Evolutionary conservation across 1,140 invertebrate genomes (phyloP).

Genomic region (Andricus grossulariae): DNA sequence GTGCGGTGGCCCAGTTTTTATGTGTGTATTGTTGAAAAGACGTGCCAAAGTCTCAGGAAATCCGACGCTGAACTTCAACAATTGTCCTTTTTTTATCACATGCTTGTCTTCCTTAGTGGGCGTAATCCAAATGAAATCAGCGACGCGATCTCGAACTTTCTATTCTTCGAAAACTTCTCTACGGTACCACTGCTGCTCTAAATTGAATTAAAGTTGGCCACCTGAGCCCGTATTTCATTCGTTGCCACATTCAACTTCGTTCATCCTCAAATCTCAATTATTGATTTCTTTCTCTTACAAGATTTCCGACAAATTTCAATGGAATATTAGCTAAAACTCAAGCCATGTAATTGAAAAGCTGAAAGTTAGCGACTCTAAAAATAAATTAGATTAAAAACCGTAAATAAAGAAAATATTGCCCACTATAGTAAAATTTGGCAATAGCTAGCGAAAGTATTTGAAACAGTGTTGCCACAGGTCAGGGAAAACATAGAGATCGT

Average conservation of each 20-base stretch:
- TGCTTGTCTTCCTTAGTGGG: neutral
- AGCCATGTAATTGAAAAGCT: no score
- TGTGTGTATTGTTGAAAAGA: conserved; percentile 8
- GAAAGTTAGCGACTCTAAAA: no score
- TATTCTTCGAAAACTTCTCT: conserved; percentile 21
- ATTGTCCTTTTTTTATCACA: conserved; percentile 15
- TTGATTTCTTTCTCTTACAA: neutral
- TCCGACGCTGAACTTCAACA: conserved; percentile 19
- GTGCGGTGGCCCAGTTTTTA: conserved; percentile 11
- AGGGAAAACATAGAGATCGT: no score
- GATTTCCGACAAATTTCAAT: no score
- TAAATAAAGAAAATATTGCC: no score
- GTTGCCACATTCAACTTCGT: conserved; percentile 29
- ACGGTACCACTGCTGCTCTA: conserved; percentile 36
- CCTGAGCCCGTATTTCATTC: conserved; percentile 38
- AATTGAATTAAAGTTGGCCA: conserved; percentile 57
- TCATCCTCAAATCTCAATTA: conserved; percentile 22
- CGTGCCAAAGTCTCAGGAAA: conserved; percentile 22
- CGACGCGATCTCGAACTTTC: conserved; percentile 24
- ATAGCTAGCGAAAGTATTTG: no score
- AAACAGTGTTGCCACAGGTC: no score
- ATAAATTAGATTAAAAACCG: no score
- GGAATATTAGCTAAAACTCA: no score
- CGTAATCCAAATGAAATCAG: conserved; percentile 28
- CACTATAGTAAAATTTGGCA: no score